Conservation (phyloP, 1,140 invertebrate genomes). For the Anastrepha ludens region DNA sequence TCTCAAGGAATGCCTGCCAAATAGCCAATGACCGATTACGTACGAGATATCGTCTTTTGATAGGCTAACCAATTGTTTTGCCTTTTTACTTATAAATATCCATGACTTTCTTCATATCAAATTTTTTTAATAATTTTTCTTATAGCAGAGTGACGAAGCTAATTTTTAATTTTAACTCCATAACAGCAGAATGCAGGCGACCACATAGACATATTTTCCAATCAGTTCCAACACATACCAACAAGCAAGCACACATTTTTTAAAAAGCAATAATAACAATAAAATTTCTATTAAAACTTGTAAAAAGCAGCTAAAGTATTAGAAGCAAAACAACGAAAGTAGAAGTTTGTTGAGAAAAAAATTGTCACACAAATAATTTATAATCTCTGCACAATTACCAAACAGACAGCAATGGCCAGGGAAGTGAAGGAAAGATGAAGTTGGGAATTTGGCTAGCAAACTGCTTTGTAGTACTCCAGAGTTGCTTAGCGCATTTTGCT, state of each 20-base stretch:
- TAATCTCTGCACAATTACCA: background rate
- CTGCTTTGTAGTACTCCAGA: background rate
- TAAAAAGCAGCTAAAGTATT: background rate
- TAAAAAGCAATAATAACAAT: constrained; percentile 21
- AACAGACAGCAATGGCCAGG: background rate
- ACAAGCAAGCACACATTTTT: background rate
- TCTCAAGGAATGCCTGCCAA: too few relatives aligned
- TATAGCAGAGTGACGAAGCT: too few relatives aligned
- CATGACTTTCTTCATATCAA: too few relatives aligned
- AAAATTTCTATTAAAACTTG: constrained; percentile 36
- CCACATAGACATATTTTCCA: too few relatives aligned
- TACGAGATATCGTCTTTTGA: too few relatives aligned
- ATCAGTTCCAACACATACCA: too few relatives aligned
- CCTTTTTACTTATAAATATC: too few relatives aligned
- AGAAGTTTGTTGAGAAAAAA: constrained; percentile 6
- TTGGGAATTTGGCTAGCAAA: background rate
- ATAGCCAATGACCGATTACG: too few relatives aligned
- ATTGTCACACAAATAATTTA: constrained; percentile 39
- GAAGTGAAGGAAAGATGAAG: background rate
- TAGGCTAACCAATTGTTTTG: too few relatives aligned
- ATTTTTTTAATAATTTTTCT: too few relatives aligned
- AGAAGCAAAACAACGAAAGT: background rate
- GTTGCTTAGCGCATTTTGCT: background rate
- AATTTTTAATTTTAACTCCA: too few relatives aligned
- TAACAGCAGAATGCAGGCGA: too few relatives aligned